Conservation (phyloP, 2,113 vertebrate genomes). For the Rhinoderma darwinii region DNA sequence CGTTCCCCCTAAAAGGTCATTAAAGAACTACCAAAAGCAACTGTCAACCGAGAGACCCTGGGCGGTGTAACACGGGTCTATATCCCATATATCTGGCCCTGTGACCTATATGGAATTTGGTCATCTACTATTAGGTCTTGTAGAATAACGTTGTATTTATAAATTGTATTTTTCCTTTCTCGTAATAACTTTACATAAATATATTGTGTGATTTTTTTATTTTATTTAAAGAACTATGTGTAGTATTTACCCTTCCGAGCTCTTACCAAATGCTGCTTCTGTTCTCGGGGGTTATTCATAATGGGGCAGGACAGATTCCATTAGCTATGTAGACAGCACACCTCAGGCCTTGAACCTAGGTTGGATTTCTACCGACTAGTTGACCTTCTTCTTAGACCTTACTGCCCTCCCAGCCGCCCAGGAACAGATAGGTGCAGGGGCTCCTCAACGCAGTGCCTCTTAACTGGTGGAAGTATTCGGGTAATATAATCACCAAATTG, state of each 20-base stretch:
- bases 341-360: neutral
- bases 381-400: neutral
- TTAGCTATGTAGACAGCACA: neutral
- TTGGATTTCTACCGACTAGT: neutral
- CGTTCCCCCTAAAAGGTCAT: constrained; percentile 76
- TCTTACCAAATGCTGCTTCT: neutral
- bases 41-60: constrained; percentile 44
- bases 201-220: neutral
- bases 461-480: no score
- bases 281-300: neutral
- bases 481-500: no score
- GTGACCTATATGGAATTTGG: neutral
- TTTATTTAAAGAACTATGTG: neutral
- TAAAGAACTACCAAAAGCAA: constrained; percentile 71
- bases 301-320: neutral
- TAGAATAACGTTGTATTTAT: neutral
- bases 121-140: neutral
- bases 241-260: neutral
- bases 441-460: no score
- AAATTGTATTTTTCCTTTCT: neutral
- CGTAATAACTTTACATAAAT: neutral
- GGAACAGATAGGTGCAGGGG: no score
- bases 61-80: constrained; percentile 7
- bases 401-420: no score
- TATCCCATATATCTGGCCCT: neutral